These are phyloP conservation scores for Mayetiola destructor DNA, from an alignment of 2,888 invertebrate species.

Conservation along the genomic window DNA sequence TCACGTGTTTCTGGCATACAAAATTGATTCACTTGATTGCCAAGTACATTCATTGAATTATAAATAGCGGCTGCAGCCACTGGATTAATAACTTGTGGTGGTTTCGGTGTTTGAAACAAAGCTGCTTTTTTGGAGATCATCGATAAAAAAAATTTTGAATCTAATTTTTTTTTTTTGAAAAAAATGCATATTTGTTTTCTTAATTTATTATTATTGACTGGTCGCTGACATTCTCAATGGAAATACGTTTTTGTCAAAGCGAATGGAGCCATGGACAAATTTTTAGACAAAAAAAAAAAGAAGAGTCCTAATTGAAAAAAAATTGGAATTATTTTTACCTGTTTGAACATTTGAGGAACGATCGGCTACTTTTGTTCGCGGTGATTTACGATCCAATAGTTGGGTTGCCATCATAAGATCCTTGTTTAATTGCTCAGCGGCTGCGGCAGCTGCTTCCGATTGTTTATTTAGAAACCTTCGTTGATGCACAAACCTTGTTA, in stretches of 20 bases:
- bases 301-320: no score
- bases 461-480: conserved; percentile 61
- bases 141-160: no score
- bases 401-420: conserved; percentile 70
- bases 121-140: no score
- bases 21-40: conserved; percentile 38
- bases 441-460: conserved; percentile 61
- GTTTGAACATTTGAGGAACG: conserved; percentile 21
- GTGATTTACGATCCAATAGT: conserved; percentile 69
- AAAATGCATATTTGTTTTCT: no score
- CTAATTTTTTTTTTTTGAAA: no score
- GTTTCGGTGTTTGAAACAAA: conserved; percentile 75
- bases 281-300: no score
- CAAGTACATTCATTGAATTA: conserved; percentile 45
- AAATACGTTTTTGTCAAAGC: no score
- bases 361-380: conserved; percentile 40
- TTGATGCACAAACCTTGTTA: conserved; percentile 72
- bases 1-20: conserved; percentile 43
- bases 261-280: no score
- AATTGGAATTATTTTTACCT: conserved; percentile 34
- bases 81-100: conserved; percentile 46
- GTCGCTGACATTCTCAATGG: no score
- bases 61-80: conserved; percentile 47
- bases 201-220: no score
- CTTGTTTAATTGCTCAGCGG: conserved; percentile 73